These are phyloP conservation scores for Recurvirostra avosetta DNA, from an alignment of 2,113 vertebrate genomes.

Conservation along the genomic window DNA sequence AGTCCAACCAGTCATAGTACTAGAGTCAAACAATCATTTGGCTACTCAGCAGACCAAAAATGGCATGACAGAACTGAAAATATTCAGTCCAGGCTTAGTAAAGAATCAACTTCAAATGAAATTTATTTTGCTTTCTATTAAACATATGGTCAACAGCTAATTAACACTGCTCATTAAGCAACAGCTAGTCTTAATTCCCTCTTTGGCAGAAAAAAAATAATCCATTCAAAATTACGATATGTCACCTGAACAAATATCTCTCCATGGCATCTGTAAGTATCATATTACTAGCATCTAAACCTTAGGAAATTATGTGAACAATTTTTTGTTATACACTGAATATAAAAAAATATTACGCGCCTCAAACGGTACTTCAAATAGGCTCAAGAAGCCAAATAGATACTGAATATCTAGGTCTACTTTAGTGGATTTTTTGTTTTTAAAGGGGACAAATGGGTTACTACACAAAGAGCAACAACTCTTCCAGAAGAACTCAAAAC, in stretches of 20 bases:
- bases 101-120: background rate
- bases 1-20: background rate
- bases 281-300: background rate
- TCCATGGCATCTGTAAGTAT: background rate
- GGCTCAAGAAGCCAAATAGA: background rate
- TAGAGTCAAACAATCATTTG: background rate
- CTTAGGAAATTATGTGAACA: background rate
- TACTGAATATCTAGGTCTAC: background rate
- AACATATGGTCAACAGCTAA: background rate
- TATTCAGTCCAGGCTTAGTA: background rate
- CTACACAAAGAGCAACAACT: background rate
- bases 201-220: background rate
- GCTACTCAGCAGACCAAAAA: background rate
- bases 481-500: background rate
- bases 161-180: background rate
- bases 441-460: background rate
- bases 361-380: background rate
- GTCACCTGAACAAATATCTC: background rate
- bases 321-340: background rate
- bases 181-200: background rate
- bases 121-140: background rate
- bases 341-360: background rate
- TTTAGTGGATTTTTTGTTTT: background rate
- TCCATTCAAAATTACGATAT: background rate
- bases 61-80: background rate